These are phyloP conservation scores for Zophobas atratus DNA, from an alignment of 1,140 invertebrate genomes.

Conservation along the genomic window DNA sequence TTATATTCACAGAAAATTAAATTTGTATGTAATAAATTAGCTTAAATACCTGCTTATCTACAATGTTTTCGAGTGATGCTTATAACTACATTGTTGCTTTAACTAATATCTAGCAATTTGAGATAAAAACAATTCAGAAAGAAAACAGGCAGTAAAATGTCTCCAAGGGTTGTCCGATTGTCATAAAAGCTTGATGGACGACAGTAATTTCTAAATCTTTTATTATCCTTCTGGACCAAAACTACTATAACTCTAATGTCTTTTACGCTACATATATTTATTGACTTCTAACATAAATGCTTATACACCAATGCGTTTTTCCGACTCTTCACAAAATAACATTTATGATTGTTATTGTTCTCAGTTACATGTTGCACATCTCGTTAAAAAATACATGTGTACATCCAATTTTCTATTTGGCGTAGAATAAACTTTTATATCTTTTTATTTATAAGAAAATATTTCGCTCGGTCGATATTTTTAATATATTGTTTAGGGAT, in stretches of 20 bases:
- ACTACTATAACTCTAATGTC: constrained; percentile 43
- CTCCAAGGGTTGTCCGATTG: constrained; percentile 46
- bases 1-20: no score
- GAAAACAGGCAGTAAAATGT: constrained; percentile 41
- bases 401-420: not conserved
- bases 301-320: no score
- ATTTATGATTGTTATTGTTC: no score
- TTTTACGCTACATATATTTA: constrained; percentile 42
- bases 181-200: constrained; percentile 49
- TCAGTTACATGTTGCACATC: no score
- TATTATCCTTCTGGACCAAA: constrained; percentile 44
- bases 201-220: constrained; percentile 50
- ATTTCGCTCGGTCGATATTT: constrained; percentile 6
- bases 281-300: not conserved
- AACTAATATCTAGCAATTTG: constrained; percentile 33
- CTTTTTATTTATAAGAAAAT: not conserved
- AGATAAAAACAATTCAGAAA: constrained; percentile 44
- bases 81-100: constrained; percentile 6
- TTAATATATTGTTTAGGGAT: constrained; percentile 42
- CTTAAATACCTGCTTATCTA: no score
- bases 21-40: no score
- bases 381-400: not conserved
- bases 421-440: not conserved
- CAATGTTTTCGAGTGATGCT: no score
- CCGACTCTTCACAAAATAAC: no score